Evolutionary conservation across 2,888 invertebrate species (phyloP).

Genomic region (Tholera decimalis): DNA sequence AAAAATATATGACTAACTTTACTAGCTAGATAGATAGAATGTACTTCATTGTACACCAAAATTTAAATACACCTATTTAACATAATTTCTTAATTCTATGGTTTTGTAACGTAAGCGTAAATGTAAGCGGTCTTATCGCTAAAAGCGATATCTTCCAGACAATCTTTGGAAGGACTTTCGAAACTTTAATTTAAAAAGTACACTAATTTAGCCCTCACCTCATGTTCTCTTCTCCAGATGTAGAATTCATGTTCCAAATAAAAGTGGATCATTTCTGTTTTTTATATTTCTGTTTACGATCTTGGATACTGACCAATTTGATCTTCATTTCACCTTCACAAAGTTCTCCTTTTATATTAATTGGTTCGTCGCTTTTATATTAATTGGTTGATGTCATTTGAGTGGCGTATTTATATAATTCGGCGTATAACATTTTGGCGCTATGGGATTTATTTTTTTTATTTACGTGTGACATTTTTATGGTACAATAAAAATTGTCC

Average conservation of each 20-base stretch:
- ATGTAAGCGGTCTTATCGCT: no score
- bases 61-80: no score
- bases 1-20: no score
- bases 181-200: no score
- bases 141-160: no score
- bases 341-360: no score
- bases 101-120: no score
- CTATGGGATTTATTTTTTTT: slow-evolving; percentile 21
- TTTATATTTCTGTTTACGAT: neutral
- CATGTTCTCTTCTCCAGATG: neutral
- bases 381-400: slow-evolving; percentile 13
- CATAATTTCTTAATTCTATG: no score
- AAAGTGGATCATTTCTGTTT: neutral
- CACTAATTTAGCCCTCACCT: no score
- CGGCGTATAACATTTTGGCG: neutral
- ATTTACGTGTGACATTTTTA: slow-evolving; percentile 10
- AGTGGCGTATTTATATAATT: slow-evolving; percentile 10
- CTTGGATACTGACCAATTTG: neutral
- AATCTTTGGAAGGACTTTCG: no score
- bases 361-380: neutral
- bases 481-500: slow-evolving; percentile 18
- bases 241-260: neutral
- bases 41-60: no score
- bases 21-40: no score
- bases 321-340: slow-evolving; percentile 6